These are phyloP conservation scores for Hypsopygia costalis DNA, from an alignment of 2,888 invertebrate species.

Conservation along the genomic window DNA sequence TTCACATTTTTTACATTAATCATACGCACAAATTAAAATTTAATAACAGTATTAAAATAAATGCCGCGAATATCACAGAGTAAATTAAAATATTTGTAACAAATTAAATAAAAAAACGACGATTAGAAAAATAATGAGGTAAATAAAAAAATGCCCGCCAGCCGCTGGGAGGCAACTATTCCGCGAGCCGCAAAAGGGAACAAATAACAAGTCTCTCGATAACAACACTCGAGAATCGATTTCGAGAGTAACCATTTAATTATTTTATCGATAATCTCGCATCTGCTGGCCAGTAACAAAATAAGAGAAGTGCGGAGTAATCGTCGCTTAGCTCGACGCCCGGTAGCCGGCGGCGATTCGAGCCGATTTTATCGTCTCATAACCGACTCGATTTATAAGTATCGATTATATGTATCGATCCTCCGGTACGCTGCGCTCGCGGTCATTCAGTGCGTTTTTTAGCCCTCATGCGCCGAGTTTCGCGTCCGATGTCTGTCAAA, in stretches of 20 bases:
- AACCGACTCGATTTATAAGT: conserved; percentile 79
- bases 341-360: conserved; percentile 75
- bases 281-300: conserved; percentile 60
- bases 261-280: conserved; percentile 80
- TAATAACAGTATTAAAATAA: too few species aligned
- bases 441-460: conserved; percentile 69
- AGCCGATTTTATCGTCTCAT: conserved; percentile 77
- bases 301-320: conserved; percentile 71
- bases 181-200: conserved; percentile 64
- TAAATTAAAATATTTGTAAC: too few species aligned
- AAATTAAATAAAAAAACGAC: background rate
- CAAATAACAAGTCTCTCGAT: conserved; percentile 68
- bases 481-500: conserved; percentile 14
- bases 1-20: too few species aligned
- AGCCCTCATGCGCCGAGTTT: conserved; percentile 30
- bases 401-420: conserved; percentile 78
- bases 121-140: conserved; percentile 6
- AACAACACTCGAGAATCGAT: conserved; percentile 80
- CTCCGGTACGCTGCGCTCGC: conserved; percentile 61
- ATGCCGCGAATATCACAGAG: too few species aligned
- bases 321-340: conserved; percentile 77
- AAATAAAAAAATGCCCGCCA: conserved; percentile 19
- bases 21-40: too few species aligned
- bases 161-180: conserved; percentile 37
- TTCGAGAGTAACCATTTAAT: conserved; percentile 81